These are phyloP conservation scores for Rhinolophus sinicus DNA, from an alignment of 2,113 vertebrate genomes.

Conservation along the genomic window DNA sequence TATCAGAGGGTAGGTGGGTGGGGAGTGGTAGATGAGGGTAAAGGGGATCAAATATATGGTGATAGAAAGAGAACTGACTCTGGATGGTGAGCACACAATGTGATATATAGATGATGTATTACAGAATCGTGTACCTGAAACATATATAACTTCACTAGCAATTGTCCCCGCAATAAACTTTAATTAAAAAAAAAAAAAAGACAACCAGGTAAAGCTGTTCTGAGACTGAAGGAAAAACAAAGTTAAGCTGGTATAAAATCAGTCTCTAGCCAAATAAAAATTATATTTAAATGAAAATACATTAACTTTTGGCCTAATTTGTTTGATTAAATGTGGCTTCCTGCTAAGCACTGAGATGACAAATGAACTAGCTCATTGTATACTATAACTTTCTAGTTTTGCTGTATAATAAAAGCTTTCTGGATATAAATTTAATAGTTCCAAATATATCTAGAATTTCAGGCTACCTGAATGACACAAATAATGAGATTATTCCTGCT, in stretches of 20 bases:
- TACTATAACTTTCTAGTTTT: not conserved
- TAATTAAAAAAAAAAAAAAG: too few species aligned
- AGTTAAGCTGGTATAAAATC: not conserved
- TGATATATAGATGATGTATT: too few species aligned
- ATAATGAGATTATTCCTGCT: conserved; percentile 72
- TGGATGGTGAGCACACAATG: too few species aligned
- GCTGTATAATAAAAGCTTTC: not conserved
- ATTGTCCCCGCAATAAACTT: too few species aligned
- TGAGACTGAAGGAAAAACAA: not conserved
- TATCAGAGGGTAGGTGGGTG: too few species aligned
- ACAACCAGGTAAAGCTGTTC: not conserved
- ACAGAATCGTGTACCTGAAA: too few species aligned
- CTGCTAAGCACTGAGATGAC: not conserved
- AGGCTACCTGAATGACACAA: conserved; percentile 26
- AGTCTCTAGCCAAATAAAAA: not conserved
- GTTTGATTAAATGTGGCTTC: not conserved
- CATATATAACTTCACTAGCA: too few species aligned
- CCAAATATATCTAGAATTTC: conserved; percentile 40
- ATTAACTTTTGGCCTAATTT: not conserved
- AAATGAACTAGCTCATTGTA: not conserved
- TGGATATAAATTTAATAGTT: not conserved
- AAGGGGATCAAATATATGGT: too few species aligned
- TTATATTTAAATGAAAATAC: not conserved
- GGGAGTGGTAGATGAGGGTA: too few species aligned
- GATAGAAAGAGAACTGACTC: too few species aligned